Conservation (phyloP, 2,113 vertebrate genomes). For the Orcinus orca region DNA sequence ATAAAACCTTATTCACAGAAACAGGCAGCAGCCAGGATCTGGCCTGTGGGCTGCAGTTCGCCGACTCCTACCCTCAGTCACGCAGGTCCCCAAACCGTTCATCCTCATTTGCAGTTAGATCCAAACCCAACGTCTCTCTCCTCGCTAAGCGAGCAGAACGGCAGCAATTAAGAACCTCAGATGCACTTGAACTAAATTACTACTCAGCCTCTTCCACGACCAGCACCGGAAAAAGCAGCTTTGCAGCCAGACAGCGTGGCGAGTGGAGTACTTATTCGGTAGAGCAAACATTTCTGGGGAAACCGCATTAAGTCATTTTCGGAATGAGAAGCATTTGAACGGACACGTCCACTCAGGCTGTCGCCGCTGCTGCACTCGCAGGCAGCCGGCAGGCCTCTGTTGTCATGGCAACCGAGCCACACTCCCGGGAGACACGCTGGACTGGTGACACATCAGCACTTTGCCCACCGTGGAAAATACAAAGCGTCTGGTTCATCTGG, state of each 20-base stretch:
- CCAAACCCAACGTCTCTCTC: background rate
- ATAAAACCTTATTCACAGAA: background rate
- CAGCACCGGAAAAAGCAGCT: background rate
- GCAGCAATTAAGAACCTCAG: background rate
- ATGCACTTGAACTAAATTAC: background rate
- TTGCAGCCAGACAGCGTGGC: background rate
- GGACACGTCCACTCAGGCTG: background rate
- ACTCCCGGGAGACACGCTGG: background rate
- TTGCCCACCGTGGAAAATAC: background rate
- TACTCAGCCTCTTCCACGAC: background rate
- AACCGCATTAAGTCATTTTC: background rate
- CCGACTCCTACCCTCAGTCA: fast-evolving
- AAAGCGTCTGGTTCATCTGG: background rate
- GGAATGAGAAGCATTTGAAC: background rate
- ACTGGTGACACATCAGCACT: background rate
- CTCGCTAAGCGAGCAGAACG: background rate
- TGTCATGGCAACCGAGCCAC: background rate
- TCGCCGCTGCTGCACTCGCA: background rate
- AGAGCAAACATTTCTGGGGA: background rate
- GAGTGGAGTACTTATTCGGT: fast-evolving
- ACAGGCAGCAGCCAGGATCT: too few species aligned
- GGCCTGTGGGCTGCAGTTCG: fast-evolving
- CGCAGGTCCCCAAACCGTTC: background rate
- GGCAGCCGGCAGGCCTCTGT: background rate
- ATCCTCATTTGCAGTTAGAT: background rate